These are phyloP conservation scores for Phyllostomus hastatus DNA, from an alignment of 2,113 vertebrate species.

Conservation along the genomic window DNA sequence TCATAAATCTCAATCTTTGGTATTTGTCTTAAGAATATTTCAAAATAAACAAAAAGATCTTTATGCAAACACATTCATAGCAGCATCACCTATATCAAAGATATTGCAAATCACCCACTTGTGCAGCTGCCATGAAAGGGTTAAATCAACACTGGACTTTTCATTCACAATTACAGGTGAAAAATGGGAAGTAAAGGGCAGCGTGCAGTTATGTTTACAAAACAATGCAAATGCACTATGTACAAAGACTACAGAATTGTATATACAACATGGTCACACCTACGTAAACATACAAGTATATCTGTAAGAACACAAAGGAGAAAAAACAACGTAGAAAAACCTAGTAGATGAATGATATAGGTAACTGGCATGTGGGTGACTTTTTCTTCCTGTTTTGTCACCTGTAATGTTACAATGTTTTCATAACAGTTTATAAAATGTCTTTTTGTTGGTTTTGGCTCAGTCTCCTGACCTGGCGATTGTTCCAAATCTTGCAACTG, in stretches of 20 bases:
- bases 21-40: constrained; percentile 26
- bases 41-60: constrained; percentile 24
- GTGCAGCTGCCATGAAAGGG: background rate
- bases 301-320: constrained; percentile 18
- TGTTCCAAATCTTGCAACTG: background rate
- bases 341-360: constrained; percentile 9
- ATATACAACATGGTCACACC: background rate
- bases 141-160: constrained; percentile 12
- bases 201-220: constrained; percentile 20
- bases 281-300: background rate
- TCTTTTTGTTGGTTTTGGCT: constrained; percentile 69
- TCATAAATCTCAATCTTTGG: constrained; percentile 3
- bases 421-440: constrained; percentile 64
- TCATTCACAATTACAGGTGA: background rate
- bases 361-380: constrained; percentile 4
- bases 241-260: background rate
- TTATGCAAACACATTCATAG: constrained; percentile 16
- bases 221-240: background rate
- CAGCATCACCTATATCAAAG: background rate
- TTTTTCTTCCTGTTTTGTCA: constrained; percentile 50
- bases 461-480: background rate
- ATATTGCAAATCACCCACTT: constrained; percentile 4
- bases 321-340: background rate
- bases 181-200: background rate
- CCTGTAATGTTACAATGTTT: constrained; percentile 60